Evolutionary conservation across 2,888 invertebrate species (phyloP).

Genomic region (Ormyrus pomaceus): DNA sequence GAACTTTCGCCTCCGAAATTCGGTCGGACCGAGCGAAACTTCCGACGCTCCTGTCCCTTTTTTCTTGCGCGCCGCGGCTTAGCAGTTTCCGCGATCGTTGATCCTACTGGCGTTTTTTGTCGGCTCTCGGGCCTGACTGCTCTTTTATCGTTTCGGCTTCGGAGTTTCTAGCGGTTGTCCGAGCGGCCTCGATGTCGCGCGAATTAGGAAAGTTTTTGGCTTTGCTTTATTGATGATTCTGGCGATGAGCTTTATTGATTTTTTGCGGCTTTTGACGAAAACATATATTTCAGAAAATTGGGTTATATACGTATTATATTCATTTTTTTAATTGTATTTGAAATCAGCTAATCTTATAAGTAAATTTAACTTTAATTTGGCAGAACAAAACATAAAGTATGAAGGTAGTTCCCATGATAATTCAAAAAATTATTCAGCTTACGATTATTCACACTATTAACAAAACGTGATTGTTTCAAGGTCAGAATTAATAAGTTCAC

Average conservation of each 20-base stretch:
- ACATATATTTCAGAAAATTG: neutral
- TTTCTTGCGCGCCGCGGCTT: neutral
- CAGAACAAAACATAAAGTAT: no score
- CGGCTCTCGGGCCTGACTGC: slow-evolving; percentile 9
- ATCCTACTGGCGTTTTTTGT: neutral
- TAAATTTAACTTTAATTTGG: no score
- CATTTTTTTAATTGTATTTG: neutral
- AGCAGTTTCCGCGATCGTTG: neutral
- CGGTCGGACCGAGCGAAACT: neutral
- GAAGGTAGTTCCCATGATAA: no score
- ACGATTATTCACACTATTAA: no score
- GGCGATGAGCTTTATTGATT: no score
- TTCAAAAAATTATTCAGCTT: no score
- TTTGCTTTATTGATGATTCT: neutral
- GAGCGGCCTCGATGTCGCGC: neutral
- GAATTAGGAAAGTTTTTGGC: slow-evolving; percentile 25
- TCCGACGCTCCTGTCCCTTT: neutral
- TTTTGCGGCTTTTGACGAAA: neutral
- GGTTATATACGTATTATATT: neutral
- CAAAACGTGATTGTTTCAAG: no score
- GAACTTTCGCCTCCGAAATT: no score
- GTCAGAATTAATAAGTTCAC: no score
- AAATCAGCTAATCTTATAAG: neutral
- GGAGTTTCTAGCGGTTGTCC: slow-evolving; percentile 19
- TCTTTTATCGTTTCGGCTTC: slow-evolving; percentile 24